Evolutionary conservation across 2,113 vertebrate species (phyloP).

Genomic region (Actenoides hombroni): DNA sequence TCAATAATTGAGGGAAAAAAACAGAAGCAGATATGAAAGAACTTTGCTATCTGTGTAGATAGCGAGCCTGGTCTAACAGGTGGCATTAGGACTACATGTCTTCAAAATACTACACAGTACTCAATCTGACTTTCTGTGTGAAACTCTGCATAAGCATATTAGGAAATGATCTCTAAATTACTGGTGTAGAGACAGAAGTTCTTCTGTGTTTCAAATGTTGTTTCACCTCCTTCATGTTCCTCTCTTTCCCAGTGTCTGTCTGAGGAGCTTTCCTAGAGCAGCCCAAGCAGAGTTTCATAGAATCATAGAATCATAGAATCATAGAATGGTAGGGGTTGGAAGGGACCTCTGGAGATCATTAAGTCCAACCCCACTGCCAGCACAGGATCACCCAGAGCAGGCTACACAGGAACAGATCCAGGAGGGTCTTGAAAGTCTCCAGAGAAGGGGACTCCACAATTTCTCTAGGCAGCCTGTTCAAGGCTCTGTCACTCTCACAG

Average conservation of each 20-base stretch:
- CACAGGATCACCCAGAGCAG: too few species aligned
- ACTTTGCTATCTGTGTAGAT: not conserved
- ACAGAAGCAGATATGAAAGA: not conserved
- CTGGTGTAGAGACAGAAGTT: not conserved
- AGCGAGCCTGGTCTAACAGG: not conserved
- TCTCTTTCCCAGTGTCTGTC: not conserved
- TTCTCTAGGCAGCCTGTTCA: too few species aligned
- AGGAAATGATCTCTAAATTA: not conserved
- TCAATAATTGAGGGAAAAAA: not conserved
- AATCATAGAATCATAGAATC: too few species aligned
- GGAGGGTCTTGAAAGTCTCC: too few species aligned
- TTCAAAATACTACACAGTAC: not conserved
- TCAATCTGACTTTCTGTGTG: not conserved
- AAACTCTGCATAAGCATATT: not conserved
- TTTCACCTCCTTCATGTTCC: not conserved
- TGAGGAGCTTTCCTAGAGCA: not conserved
- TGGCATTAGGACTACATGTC: not conserved
- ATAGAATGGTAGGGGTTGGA: too few species aligned
- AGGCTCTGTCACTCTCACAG: too few species aligned
- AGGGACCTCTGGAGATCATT: too few species aligned
- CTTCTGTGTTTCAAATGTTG: not conserved
- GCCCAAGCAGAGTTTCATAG: not conserved
- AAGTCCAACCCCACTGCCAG: too few species aligned
- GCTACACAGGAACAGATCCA: too few species aligned
- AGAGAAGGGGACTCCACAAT: too few species aligned